Evolutionary conservation across 35 echinoderm and acorn worm genomes (phyloP).

Genomic region (Acanthaster planci): DNA sequence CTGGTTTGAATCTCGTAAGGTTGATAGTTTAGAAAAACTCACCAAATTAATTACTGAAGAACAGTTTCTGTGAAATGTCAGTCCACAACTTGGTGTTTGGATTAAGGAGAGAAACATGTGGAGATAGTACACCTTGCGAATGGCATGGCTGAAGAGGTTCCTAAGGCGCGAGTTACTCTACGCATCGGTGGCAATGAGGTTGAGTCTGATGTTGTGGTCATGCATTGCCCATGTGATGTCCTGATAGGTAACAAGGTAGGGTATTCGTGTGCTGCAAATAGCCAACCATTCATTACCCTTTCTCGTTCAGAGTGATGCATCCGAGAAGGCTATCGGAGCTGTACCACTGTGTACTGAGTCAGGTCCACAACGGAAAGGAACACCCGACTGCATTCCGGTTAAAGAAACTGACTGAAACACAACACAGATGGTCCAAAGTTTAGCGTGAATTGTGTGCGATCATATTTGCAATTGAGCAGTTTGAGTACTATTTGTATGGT

Average conservation of each 20-base stretch:
- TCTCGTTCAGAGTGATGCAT: constrained; percentile 42
- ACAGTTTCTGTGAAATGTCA: not conserved
- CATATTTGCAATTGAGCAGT: constrained; percentile 39
- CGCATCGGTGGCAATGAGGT: not conserved
- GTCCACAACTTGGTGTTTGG: not conserved
- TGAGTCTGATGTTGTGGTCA: not conserved
- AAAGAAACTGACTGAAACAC: constrained; percentile 10
- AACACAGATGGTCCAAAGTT: constrained; percentile 12
- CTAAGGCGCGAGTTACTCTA: not conserved
- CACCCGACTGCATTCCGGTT: constrained; percentile 40
- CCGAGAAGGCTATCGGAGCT: constrained; percentile 13
- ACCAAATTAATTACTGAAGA: not conserved
- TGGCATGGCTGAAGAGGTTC: not conserved
- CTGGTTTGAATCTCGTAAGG: not conserved
- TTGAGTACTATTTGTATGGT: constrained; percentile 23
- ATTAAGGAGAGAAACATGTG: not conserved
- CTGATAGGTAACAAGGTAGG: not conserved
- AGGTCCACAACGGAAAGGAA: constrained; percentile 29
- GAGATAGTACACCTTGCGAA: not conserved
- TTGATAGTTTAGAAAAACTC: not conserved
- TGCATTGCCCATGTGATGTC: constrained; percentile 15
- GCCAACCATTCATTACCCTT: constrained; percentile 24
- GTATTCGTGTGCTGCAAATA: not conserved
- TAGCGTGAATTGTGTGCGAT: constrained; percentile 29
- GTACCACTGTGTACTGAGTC: constrained; percentile 41